These are phyloP conservation scores for Austrofundulus limnaeus DNA, from an alignment of 2,113 vertebrate genomes.

Conservation along the genomic window DNA sequence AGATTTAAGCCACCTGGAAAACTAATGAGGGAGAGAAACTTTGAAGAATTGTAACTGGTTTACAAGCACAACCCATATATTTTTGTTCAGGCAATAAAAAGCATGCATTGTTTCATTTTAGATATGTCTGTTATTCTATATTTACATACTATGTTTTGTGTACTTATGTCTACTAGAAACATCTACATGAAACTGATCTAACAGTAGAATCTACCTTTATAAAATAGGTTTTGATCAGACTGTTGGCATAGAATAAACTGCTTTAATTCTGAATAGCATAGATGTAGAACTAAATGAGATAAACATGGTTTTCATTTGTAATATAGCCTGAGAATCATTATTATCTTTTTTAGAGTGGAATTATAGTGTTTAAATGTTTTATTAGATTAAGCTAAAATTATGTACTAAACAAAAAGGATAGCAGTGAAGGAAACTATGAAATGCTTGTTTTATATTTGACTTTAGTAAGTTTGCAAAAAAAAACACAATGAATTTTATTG, in stretches of 20 bases:
- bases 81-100: background rate
- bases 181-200: too few species aligned
- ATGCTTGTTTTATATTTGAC: too few species aligned
- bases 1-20: slow-evolving; percentile 3
- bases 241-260: background rate
- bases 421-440: background rate
- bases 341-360: background rate
- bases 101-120: background rate
- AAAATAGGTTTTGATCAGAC: slow-evolving; percentile 4
- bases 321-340: background rate
- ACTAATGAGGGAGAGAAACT: background rate
- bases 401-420: background rate
- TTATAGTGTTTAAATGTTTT: background rate
- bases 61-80: background rate
- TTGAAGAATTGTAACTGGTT: background rate
- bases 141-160: background rate
- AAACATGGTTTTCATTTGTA: background rate
- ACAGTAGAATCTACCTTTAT: too few species aligned
- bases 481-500: background rate
- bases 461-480: too few species aligned
- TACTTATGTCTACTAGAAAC: background rate
- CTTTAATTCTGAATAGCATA: background rate
- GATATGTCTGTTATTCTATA: background rate
- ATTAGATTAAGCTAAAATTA: background rate
- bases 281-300: background rate